Evolutionary conservation across 2,113 vertebrate species (phyloP).

Genomic region (Tichodroma muraria): DNA sequence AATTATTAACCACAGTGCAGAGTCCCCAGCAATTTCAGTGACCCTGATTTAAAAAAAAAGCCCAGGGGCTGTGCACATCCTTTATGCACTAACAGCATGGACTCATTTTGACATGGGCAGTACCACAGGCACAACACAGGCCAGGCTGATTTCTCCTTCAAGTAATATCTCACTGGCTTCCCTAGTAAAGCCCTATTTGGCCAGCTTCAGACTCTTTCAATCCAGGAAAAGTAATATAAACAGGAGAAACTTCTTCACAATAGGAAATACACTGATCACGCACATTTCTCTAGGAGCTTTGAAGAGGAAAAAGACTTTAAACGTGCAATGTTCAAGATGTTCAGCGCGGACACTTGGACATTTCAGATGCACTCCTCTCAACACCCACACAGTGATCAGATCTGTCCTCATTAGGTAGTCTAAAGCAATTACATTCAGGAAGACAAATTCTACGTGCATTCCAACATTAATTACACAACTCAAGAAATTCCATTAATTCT

Average conservation of each 20-base stretch:
- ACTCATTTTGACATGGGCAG: not conserved
- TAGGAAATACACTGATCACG: not conserved
- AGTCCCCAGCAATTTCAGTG: not conserved
- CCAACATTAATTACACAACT: not conserved
- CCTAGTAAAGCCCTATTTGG: not conserved
- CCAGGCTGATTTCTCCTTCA: not conserved
- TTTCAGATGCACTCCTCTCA: not conserved
- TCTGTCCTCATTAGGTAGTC: not conserved
- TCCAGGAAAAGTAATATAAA: not conserved
- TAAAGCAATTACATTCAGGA: not conserved
- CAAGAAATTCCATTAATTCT: not conserved
- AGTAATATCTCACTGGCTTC: not conserved
- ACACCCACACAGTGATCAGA: not conserved
- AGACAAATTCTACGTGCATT: not conserved
- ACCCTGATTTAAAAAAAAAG: no score
- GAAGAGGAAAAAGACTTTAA: not conserved
- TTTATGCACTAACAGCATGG: not conserved
- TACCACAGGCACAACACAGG: not conserved
- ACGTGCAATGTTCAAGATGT: rapidly evolving
- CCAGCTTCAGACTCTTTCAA: not conserved
- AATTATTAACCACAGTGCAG: not conserved
- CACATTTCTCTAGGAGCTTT: not conserved
- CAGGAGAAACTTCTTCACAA: not conserved
- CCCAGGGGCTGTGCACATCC: not conserved
- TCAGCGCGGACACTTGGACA: not conserved